These are phyloP conservation scores for Temnopleurus reevesii DNA, from an alignment of 53 echinoderm and acorn worm species.

Conservation along the genomic window DNA sequence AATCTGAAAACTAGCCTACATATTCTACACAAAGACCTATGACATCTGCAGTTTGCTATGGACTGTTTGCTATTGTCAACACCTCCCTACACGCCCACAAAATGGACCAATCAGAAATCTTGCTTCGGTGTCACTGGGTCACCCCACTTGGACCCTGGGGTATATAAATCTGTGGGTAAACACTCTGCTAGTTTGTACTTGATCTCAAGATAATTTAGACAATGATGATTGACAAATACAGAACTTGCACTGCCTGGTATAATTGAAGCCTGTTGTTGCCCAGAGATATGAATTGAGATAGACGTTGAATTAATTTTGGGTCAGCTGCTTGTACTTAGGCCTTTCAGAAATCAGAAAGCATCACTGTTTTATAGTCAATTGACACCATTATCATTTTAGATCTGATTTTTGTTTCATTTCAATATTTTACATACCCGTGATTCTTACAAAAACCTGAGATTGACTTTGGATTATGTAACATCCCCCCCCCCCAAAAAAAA, in stretches of 20 bases:
- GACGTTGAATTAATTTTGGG: no score
- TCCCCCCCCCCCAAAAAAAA: no score
- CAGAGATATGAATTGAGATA: no score
- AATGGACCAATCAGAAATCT: constrained; percentile 33
- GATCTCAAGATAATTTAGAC: background rate
- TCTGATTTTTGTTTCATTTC: no score
- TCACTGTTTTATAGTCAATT: no score
- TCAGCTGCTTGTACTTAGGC: no score
- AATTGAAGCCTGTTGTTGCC: background rate
- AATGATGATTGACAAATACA: background rate
- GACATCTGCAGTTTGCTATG: background rate
- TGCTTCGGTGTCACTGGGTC: constrained; percentile 10
- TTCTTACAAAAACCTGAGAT: no score
- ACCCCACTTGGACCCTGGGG: background rate
- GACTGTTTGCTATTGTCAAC: constrained; percentile 5
- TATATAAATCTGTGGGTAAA: constrained; percentile 2
- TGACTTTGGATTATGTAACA: no score
- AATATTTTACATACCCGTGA: no score
- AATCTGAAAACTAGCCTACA: background rate
- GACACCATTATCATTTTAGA: no score
- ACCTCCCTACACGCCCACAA: constrained; percentile 52
- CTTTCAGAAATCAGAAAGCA: no score
- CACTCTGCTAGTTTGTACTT: background rate
- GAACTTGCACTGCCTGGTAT: background rate
- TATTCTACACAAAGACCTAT: background rate